phyloP scores from a whole-genome alignment of 1,140 invertebrate genomes.

The Odontomachus brunneus region DNA sequence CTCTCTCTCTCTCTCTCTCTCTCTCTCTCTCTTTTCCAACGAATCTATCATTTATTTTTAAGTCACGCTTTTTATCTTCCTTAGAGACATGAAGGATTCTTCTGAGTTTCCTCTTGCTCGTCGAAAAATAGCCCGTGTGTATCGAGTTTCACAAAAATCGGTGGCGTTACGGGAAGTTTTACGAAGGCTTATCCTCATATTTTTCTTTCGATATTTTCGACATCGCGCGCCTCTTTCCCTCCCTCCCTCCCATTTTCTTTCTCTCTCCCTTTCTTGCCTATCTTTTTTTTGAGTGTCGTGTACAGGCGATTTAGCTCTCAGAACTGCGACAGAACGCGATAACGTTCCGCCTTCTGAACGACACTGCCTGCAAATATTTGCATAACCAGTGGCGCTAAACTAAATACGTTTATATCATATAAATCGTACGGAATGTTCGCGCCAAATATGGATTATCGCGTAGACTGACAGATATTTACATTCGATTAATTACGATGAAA shows the following conservation, averaged over 20 bases:
- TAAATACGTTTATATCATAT: slow-evolving; percentile 8
- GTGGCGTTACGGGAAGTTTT: background rate
- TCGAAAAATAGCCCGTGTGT: background rate
- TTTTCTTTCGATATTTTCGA: background rate
- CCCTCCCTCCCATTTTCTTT: no score
- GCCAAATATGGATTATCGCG: slow-evolving; percentile 28
- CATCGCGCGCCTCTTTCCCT: background rate
- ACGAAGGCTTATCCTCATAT: background rate
- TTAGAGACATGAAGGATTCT: background rate
- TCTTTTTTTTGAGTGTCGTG: background rate
- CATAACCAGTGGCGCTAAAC: slow-evolving; percentile 50
- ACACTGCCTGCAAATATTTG: slow-evolving; percentile 32
- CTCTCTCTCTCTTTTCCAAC: no score
- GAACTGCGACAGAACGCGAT: background rate
- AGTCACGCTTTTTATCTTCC: slow-evolving; percentile 13
- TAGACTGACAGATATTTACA: background rate
- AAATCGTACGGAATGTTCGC: slow-evolving; percentile 13
- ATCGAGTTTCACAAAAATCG: background rate
- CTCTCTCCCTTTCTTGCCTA: no score
- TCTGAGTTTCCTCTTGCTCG: background rate
- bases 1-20: background rate
- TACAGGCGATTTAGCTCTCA: background rate
- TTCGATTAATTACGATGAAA: slow-evolving; percentile 2
- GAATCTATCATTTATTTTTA: slow-evolving; percentile 14
- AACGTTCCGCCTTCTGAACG: slow-evolving; percentile 9